Conservation (phyloP, 2,113 vertebrate species). For the Chaetura pelagica region DNA sequence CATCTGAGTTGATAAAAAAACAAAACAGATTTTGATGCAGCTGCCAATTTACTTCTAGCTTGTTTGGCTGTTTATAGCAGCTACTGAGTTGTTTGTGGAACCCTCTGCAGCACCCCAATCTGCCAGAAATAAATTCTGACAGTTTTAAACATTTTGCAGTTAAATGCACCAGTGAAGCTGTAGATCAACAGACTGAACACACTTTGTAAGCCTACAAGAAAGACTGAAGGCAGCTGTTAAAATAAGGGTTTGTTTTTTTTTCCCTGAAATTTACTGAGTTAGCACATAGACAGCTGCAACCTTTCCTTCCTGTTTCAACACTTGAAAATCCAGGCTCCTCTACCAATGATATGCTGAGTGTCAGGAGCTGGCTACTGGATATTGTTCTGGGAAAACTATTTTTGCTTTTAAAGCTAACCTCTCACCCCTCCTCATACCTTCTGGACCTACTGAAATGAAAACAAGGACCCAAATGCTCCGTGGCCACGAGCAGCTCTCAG, state of each 20-base stretch:
- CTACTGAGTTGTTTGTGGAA: neutral
- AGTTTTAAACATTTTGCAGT: conserved; percentile 36
- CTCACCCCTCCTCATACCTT: neutral
- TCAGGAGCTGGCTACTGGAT: neutral
- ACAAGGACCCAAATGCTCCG: neutral
- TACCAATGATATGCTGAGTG: neutral
- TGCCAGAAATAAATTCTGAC: conserved; percentile 57
- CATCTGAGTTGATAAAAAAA: neutral
- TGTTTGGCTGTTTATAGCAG: neutral
- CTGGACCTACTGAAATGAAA: neutral
- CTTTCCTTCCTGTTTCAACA: conserved; percentile 2
- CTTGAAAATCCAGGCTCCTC: neutral
- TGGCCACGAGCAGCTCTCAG: neutral
- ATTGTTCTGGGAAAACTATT: neutral
- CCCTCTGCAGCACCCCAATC: neutral
- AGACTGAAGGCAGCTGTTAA: conserved; percentile 55
- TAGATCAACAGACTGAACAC: neutral
- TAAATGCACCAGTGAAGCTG: neutral
- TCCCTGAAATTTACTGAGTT: conserved; percentile 21
- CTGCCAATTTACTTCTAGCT: neutral
- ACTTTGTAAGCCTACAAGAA: conserved; percentile 36
- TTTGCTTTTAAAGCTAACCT: neutral
- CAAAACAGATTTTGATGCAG: neutral
- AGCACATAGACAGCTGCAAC: conserved; percentile 50
- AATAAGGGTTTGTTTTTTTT: conserved; percentile 45